A percentile compares a stretch with the other conserved stretches of the same genome.
phyloP scores from a whole-genome alignment of 2,888 invertebrate genomes.

The Sarcophaga carnaria region DNA sequence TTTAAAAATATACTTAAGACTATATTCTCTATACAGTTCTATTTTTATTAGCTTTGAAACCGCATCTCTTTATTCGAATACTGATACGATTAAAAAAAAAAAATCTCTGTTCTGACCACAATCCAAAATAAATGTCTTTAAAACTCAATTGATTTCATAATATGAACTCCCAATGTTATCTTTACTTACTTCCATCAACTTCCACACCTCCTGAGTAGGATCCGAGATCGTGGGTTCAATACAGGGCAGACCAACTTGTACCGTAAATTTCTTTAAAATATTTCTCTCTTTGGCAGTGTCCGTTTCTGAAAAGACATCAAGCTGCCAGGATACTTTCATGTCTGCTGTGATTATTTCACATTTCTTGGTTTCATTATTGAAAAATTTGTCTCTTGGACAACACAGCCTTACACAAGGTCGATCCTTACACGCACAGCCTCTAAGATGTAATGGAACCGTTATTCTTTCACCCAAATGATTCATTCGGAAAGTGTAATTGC shows the following conservation, averaged over 20 bases:
- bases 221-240: conserved; percentile 72
- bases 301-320: conserved; percentile 4
- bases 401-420: conserved; percentile 75
- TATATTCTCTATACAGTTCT: no score
- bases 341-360: conserved; percentile 47
- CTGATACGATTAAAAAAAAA: no score
- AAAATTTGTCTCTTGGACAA: conserved; percentile 68
- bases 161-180: neutral
- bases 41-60: no score
- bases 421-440: conserved; percentile 75
- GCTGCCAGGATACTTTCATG: conserved; percentile 38
- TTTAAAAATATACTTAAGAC: no score
- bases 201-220: conserved; percentile 72
- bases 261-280: conserved; percentile 45
- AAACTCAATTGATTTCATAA: no score
- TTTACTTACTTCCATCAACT: conserved; percentile 73
- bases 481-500: conserved; percentile 68
- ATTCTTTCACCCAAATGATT: conserved; percentile 40
- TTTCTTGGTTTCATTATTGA: neutral
- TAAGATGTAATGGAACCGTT: conserved; percentile 63
- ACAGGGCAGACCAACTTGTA: conserved; percentile 71
- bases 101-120: no score
- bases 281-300: neutral
- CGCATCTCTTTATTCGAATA: no score
- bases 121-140: no score